A percentile compares a stretch with the other conserved stretches of the same genome.
Conservation (phyloP, 2,888 invertebrate species). For the Prosapia bicincta region DNA sequence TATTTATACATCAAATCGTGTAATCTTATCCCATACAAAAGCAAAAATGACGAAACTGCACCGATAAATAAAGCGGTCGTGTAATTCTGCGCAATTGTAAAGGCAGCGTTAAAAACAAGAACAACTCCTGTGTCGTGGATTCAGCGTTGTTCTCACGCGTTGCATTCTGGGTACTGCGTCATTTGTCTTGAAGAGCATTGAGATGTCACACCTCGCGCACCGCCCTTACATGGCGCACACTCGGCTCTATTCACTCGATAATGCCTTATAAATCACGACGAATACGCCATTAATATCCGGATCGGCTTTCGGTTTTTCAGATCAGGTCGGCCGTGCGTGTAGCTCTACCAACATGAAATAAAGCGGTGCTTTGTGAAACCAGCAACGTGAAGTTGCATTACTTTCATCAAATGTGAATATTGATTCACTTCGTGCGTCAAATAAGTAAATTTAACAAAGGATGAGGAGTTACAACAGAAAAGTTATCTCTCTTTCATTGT, state of each 20-base stretch:
- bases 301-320: no score
- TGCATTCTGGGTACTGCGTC: neutral
- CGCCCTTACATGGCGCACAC: neutral
- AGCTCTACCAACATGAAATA: no score
- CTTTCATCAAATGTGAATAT: no score
- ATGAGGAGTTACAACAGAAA: no score
- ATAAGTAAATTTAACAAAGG: no score
- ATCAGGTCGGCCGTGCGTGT: no score
- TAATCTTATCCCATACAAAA: no score
- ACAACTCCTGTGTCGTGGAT: neutral
- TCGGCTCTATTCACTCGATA: neutral
- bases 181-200: neutral
- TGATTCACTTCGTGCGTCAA: no score
- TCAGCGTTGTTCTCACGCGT: neutral
- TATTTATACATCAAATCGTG: neutral
- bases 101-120: neutral
- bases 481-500: no score
- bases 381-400: no score
- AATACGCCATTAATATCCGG: neutral
- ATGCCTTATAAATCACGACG: neutral
- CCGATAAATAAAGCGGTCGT: neutral
- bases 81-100: neutral
- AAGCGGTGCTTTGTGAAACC: no score
- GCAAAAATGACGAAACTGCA: no score
- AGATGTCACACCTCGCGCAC: neutral